Conservation (phyloP, 2,888 invertebrate genomes). For the Marronus borbonicus region DNA sequence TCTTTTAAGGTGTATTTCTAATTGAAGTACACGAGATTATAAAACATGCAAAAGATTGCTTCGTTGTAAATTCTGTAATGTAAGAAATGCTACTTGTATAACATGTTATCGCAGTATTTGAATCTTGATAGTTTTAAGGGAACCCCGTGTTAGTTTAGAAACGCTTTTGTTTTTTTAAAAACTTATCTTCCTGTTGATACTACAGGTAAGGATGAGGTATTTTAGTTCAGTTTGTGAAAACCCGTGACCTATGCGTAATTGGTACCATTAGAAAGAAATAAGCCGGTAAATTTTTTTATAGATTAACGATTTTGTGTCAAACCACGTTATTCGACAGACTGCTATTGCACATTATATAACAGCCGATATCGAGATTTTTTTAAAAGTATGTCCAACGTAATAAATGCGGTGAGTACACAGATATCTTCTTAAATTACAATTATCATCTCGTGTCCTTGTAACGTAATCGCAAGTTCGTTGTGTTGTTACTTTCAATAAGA, state of each 20-base stretch:
- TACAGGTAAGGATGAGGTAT: background rate
- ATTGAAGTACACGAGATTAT: no score
- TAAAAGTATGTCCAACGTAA: conserved; percentile 52
- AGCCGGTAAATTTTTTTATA: conserved; percentile 13
- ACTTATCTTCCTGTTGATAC: background rate
- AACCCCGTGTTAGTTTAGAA: no score
- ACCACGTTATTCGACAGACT: background rate
- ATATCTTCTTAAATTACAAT: conserved; percentile 9
- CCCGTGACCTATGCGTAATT: conserved; percentile 2
- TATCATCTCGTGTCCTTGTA: conserved; percentile 31
- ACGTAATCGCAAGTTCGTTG: background rate
- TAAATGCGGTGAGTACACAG: conserved; percentile 53
- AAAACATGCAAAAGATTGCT: no score
- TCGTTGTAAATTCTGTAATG: no score
- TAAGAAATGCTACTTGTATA: no score
- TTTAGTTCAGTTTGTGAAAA: background rate
- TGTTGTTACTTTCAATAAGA: no score
- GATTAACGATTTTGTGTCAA: conserved; percentile 33
- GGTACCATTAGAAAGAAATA: background rate
- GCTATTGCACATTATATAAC: background rate
- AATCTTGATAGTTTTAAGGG: no score
- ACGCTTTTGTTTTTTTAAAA: background rate
- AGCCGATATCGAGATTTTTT: background rate
- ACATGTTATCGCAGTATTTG: no score
- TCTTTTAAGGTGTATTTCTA: no score